Evolutionary conservation across 1,140 invertebrate genomes (phyloP), one percentile per base, ranked within the genome.

Genomic region (Littorina saxatilis): DNA sequence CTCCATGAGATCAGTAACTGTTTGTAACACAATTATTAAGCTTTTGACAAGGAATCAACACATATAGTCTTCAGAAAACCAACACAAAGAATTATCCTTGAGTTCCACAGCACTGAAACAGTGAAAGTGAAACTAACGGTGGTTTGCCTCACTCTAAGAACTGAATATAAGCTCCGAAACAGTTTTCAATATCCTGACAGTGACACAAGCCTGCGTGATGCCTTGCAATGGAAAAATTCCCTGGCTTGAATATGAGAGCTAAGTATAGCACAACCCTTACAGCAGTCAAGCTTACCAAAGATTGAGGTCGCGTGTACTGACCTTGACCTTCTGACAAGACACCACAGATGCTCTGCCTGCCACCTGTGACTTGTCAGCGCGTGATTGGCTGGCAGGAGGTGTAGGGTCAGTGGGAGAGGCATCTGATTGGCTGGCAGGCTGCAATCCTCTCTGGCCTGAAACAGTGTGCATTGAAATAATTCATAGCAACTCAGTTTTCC

Each of bases 311-410:
- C n/a, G 35, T 40, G 68, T 20, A 73, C 70, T 50, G 17, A 88
- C 87, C 86, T 88, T 88, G 74, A 88, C 87, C 52, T 88, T 88
- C 17, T 83, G 75, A 39, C 87, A 88, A 15, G 81, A 74, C 0
- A 70, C 73, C 2, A 76, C 40, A n/a, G 81, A 37, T 32, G 82
- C 29, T n/a, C 55, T 81, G 61, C 61, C 80, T 7, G 40, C 50
- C 5, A 40, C 73, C 37, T 78, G 76, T 35, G 75, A 11, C 76
- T 43, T 81, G 58, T 84, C 77, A 0, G 55, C 40, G 11, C 47
- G 23, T 20, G 43, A 40, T 50, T 80, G 66, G 39, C 61, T 29
- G 29, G 76, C 13, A 2, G 76, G 58, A 23, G 76, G n/a, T 20
- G 40, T 73, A n/a, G 39, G 43, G 70, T 73, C 70, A 47, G 70